phyloP scores from a whole-genome alignment of 2,888 invertebrate species.

The Glaucopsyche alexis region DNA sequence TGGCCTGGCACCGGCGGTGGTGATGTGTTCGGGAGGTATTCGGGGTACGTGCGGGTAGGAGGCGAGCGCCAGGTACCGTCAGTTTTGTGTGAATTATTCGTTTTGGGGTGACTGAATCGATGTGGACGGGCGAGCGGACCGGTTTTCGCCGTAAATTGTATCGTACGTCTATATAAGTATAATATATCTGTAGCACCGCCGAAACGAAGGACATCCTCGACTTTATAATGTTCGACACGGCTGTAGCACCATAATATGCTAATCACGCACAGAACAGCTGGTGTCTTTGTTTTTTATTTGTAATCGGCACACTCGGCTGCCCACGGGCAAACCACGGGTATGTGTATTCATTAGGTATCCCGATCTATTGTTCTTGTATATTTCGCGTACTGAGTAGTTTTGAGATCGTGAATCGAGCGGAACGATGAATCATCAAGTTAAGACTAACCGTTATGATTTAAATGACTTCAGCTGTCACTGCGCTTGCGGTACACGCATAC shows the following conservation, averaged over 20 bases:
- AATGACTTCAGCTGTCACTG: constrained; percentile 69
- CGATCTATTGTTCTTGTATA: constrained; percentile 39
- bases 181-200: constrained; percentile 48
- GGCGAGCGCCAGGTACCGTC: constrained; percentile 46
- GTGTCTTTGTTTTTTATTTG: constrained; percentile 42
- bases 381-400: constrained; percentile 33
- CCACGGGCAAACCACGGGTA: no score
- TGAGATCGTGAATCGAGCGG: constrained; percentile 64
- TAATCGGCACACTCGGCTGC: constrained; percentile 29
- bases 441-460: constrained; percentile 75
- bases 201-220: constrained; percentile 55
- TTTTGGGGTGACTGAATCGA: constrained; percentile 66
- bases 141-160: constrained; percentile 70
- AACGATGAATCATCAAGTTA: constrained; percentile 71
- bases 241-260: constrained; percentile 23
- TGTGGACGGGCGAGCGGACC: constrained; percentile 63
- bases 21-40: background rate
- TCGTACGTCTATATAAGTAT: constrained; percentile 45
- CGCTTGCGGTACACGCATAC: constrained; percentile 67
- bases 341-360: constrained; percentile 31
- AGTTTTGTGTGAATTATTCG: constrained; percentile 64
- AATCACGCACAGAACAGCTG: constrained; percentile 41
- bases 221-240: constrained; percentile 30
- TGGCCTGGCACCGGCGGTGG: background rate
- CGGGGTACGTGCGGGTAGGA: background rate